Conservation (phyloP, 2,888 invertebrate species). For the Drosophila paracracens region DNA sequence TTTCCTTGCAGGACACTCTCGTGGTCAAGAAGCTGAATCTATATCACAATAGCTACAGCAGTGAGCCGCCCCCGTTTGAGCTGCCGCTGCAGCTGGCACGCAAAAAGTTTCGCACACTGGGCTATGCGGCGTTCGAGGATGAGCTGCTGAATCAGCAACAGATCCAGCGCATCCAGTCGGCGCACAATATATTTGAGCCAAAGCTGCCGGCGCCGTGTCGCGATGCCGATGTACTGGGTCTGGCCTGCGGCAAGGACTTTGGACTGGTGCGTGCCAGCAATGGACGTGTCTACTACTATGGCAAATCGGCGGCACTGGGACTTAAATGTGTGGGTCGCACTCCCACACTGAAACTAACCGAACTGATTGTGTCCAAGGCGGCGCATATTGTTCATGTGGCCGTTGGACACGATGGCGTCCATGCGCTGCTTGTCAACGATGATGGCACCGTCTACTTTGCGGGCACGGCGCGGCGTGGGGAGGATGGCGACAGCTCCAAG, state of each 20-base stretch:
- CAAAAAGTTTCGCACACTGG: slow-evolving; percentile 92
- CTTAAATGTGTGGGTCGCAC: slow-evolving; percentile 88
- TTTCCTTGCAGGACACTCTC: slow-evolving; percentile 89
- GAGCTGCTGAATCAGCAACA: slow-evolving; percentile 86
- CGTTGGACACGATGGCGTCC: slow-evolving; percentile 96
- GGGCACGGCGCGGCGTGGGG: slow-evolving; percentile 95
- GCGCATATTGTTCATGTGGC: slow-evolving; percentile 92
- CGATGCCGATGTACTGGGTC: slow-evolving; percentile 92
- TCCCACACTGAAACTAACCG: slow-evolving; percentile 85
- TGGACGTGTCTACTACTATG: slow-evolving; percentile 95
- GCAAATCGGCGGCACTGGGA: slow-evolving; percentile 94
- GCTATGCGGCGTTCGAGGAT: slow-evolving; percentile 90
- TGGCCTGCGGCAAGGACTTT: slow-evolving; percentile 96
- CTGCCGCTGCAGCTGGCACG: slow-evolving; percentile 91
- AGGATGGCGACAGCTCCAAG: slow-evolving; percentile 94
- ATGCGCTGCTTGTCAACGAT: slow-evolving; percentile 95
- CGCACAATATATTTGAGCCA: slow-evolving; percentile 87
- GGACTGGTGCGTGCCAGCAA: slow-evolving; percentile 92
- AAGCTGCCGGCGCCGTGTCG: slow-evolving; percentile 86
- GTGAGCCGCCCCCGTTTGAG: slow-evolving; percentile 85
- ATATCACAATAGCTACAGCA: slow-evolving; percentile 84
- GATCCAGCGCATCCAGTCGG: slow-evolving; percentile 85
- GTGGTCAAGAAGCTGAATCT: slow-evolving; percentile 89
- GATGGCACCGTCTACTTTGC: slow-evolving; percentile 95
- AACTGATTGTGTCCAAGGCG: slow-evolving; percentile 89